Conservation (phyloP, 2,113 vertebrate species). For the Genyomyrus donnyi region DNA sequence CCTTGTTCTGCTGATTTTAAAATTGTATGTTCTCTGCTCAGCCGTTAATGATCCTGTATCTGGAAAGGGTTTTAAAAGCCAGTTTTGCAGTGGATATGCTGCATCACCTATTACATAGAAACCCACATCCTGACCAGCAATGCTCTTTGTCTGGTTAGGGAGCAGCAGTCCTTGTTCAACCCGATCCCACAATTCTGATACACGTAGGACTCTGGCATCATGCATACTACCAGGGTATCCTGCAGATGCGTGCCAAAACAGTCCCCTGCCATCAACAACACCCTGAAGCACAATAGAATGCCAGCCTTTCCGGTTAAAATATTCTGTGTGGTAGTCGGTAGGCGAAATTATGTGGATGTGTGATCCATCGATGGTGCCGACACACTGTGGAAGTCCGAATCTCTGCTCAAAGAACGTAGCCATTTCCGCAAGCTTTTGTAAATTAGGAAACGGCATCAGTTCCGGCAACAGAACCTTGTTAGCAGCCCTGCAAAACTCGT, state of each 20-base stretch:
- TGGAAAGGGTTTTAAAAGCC: constrained; percentile 17
- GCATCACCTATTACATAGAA: constrained; percentile 24
- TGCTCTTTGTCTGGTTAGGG: background rate
- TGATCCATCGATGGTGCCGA: constrained; percentile 7
- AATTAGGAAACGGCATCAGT: too few species aligned
- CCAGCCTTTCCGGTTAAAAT: background rate
- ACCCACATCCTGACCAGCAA: constrained; percentile 18
- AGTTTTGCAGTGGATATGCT: constrained; percentile 22
- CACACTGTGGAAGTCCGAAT: background rate
- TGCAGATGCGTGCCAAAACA: constrained; percentile 10
- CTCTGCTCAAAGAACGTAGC: background rate
- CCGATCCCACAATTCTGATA: constrained; percentile 11
- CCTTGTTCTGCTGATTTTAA: background rate
- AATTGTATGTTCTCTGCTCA: constrained; percentile 7
- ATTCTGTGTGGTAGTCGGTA: constrained; percentile 2
- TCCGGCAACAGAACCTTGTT: too few species aligned
- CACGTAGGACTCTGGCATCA: background rate
- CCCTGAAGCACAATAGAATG: background rate
- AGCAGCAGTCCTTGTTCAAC: too few species aligned
- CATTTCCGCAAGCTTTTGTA: too few species aligned
- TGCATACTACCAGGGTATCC: constrained; percentile 7
- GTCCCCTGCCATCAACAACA: background rate
- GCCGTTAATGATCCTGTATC: constrained; percentile 13
- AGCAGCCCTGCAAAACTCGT: too few species aligned
- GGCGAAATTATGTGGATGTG: background rate